phyloP scores from a whole-genome alignment of 2,113 vertebrate species.

The Leuciscus idus region DNA sequence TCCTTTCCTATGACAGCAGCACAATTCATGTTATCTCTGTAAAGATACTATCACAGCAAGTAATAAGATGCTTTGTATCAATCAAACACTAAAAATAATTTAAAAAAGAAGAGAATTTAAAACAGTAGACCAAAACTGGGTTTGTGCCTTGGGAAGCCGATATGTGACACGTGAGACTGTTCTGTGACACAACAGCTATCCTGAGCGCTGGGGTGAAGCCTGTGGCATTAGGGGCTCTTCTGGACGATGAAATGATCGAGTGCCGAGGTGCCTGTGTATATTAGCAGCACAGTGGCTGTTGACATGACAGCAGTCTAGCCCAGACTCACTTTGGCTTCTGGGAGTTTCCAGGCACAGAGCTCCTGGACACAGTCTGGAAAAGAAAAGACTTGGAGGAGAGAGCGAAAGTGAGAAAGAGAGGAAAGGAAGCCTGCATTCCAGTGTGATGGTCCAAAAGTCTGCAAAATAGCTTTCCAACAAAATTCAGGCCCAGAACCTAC shows the following conservation, averaged over 20 bases:
- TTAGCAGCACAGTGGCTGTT: constrained; percentile 32
- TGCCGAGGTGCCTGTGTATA: constrained; percentile 21
- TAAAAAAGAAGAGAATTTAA: background rate
- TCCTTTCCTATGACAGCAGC: background rate
- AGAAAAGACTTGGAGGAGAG: background rate
- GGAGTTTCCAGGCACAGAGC: constrained; percentile 46
- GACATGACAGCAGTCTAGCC: constrained; percentile 38
- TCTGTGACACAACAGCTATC: constrained; percentile 28
- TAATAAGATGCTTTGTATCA: background rate
- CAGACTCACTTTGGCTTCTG: constrained; percentile 45
- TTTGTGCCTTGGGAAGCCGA: background rate
- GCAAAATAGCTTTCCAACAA: constrained; percentile 52
- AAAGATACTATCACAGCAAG: constrained; percentile 1
- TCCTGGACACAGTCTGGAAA: constrained; percentile 25
- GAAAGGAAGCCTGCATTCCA: constrained; percentile 48
- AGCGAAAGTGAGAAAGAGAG: constrained; percentile 24
- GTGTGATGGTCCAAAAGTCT: constrained; percentile 47
- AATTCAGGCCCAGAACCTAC: constrained; percentile 23
- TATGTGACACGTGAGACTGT: constrained; percentile 3
- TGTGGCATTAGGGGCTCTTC: constrained; percentile 18
- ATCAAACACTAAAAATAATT: background rate
- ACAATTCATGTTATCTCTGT: background rate
- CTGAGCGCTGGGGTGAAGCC: background rate
- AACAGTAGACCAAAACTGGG: background rate
- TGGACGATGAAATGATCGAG: background rate